Base-by-base conservation (phyloP, 53 echinoderm and acorn worm species). In the Luidia sarsii region DNA sequence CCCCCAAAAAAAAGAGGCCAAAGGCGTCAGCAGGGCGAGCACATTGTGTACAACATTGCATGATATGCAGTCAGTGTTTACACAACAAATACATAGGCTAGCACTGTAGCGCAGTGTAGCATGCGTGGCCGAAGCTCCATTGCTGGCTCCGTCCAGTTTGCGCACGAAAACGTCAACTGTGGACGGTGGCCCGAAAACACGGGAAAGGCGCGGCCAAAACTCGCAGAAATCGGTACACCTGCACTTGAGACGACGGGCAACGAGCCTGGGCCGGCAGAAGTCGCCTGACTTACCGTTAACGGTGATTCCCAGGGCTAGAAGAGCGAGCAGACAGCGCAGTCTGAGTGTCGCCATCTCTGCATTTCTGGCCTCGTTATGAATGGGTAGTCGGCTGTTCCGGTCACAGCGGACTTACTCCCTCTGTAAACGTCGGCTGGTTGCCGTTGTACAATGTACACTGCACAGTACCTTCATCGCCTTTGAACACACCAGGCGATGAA, bases 261-360 rank as follows among this genome's bases (percentile, higher is more conserved):
- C 24, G 11, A 11, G 24, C 7, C n/a, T 14, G 5, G 28, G 21
- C 25, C 14, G 24, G 39, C 9, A 19, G 7, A 56, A 39, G 22
- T 23, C 57, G 6, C 13, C 45, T 18, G 27, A 82, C 87, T 82
- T 87, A 87, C 87, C 87, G 57, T 73, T 82, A 82, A 87, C 50
- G 72, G 72, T 48, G 46, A 82, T 55, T 73, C 57, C 66, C 52
- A 87, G 48, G 36, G 82, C 67, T 64, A 82, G 82, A 74, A 87
- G 21, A 34, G 80, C 33, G 18, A 72, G 67, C 71, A 87, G 66
- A 65, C 38, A 73, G 24, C 72, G 66, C 81, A 81, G 87, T 66
- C 87, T 71, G 65, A 71, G 81, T 56, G 87, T 87, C 87, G 87
- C 87, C 87, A 87, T 87, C 33, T 64, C 81, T 64, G 30, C 87